These are phyloP conservation scores for Toxotes jaculatrix DNA, from an alignment of 2,113 vertebrate genomes.

Conservation along the genomic window DNA sequence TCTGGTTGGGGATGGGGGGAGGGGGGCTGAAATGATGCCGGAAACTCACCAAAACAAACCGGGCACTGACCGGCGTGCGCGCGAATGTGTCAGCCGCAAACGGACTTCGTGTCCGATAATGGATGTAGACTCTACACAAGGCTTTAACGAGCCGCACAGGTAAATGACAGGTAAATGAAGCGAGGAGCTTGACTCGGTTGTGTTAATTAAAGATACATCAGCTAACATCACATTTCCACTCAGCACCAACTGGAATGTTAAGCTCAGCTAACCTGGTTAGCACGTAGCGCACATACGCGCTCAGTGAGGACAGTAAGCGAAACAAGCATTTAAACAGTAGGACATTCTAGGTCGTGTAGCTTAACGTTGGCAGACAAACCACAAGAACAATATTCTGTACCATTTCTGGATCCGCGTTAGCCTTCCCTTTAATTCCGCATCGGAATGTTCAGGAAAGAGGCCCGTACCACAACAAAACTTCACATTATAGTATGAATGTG, in stretches of 20 bases:
- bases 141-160: neutral
- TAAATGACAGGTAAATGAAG: neutral
- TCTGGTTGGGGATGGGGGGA: neutral
- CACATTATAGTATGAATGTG: slow-evolving; percentile 18
- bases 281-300: neutral
- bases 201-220: neutral
- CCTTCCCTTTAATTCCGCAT: neutral
- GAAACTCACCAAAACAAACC: neutral
- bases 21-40: too few species aligned
- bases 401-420: rapidly evolving
- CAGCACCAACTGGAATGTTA: neutral
- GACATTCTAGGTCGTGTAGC: neutral
- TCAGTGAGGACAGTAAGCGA: neutral
- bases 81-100: neutral
- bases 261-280: slow-evolving; percentile 13
- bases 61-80: neutral
- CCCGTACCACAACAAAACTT: neutral
- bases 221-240: neutral
- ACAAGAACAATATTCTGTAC: rapidly evolving
- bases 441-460: rapidly evolving
- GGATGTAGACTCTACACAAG: neutral
- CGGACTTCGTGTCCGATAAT: slow-evolving; percentile 39
- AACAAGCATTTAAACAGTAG: neutral
- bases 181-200: neutral
- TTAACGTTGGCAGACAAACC: neutral